Conservation (phyloP, 2,797 vertebrate genomes). For the Enteromius viviparus region DNA sequence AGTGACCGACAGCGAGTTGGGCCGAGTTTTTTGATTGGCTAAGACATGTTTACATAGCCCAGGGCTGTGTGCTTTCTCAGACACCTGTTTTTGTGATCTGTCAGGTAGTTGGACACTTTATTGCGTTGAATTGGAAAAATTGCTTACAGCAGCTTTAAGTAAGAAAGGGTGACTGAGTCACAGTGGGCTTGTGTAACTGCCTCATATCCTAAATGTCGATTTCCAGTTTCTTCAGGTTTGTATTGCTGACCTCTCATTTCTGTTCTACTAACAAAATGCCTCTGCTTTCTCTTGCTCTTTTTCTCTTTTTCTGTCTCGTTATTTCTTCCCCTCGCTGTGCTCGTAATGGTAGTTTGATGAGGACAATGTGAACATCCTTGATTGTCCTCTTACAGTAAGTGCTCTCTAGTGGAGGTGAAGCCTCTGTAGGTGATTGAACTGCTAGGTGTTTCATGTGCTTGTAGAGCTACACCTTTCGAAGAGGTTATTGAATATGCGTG, state of each 20-base stretch:
- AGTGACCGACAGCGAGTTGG: background rate
- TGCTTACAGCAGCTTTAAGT: conserved; percentile 7
- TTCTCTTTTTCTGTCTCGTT: conserved; percentile 68
- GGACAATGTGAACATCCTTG: conserved; percentile 83
- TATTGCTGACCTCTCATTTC: conserved; percentile 44
- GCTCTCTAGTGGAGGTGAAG: conserved; percentile 66
- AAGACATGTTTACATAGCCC: background rate
- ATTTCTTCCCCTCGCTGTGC: conserved; percentile 70
- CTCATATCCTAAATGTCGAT: conserved; percentile 27
- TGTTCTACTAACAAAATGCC: conserved; percentile 55
- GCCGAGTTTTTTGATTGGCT: too few species aligned
- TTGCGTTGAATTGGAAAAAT: background rate
- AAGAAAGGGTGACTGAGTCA: conserved; percentile 8
- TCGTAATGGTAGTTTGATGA: conserved; percentile 79
- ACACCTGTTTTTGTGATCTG: conserved; percentile 5
- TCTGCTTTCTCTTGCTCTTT: conserved; percentile 46
- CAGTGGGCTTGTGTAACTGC: conserved; percentile 17
- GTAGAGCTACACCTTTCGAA: conserved; percentile 17
- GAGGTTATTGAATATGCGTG: background rate
- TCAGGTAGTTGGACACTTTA: background rate
- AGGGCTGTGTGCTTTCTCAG: background rate
- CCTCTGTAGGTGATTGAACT: conserved; percentile 21
- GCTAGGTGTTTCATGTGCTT: background rate
- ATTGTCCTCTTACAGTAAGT: conserved; percentile 90
- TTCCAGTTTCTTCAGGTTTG: conserved; percentile 36